Base-by-base conservation (phyloP, 2,888 invertebrate genomes). In the Sericinus montela region DNA sequence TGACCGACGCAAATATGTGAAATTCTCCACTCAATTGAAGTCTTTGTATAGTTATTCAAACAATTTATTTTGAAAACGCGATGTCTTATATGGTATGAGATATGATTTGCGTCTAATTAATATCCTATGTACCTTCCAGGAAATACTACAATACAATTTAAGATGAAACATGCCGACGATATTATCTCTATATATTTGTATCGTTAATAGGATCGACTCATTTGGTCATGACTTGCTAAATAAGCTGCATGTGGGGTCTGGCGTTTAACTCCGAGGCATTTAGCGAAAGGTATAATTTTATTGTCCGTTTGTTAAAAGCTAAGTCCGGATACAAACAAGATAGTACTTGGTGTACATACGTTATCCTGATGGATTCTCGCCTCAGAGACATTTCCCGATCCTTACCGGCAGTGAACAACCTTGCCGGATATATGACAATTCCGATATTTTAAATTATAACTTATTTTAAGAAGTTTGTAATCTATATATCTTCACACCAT, bases 131-230 rank as follows among this genome's bases (percentile, higher is more conserved):
- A 28, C 40, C 40, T 45, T 32, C 45, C 13, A 11, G 19, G 44
- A 45, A 45, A 29, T 38, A 28, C 36, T 37, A 45, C 9, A 15
- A 14, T 36, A 19, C 32, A 37, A 16, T 30, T 40, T 53, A 47
- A 55, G 54, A 56, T 55, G 61, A 63, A 62, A 61, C 61, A 60
- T 56, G 58, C 63, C 66, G 56, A 46, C 57, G 69, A 72, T 72
- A 60, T 62, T 72, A 80, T 76, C 73, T 51, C 19, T 30, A 32
- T 54, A 69, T 68, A 73, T 75, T 74, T 73, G 69, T 80, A 80
- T 78, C 80, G 72, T 72, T 80, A 80, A 82, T 81, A 77, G 72
- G 68, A 78, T 80, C 76, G 69, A 65, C 80, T 79, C 76, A 80
- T 78, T 82, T 78, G 80, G 69, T 65, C 75, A 73, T 84, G 84